These are phyloP conservation scores for Ficedula albicollis DNA, from an alignment of 2,797 vertebrate genomes.

Conservation along the genomic window DNA sequence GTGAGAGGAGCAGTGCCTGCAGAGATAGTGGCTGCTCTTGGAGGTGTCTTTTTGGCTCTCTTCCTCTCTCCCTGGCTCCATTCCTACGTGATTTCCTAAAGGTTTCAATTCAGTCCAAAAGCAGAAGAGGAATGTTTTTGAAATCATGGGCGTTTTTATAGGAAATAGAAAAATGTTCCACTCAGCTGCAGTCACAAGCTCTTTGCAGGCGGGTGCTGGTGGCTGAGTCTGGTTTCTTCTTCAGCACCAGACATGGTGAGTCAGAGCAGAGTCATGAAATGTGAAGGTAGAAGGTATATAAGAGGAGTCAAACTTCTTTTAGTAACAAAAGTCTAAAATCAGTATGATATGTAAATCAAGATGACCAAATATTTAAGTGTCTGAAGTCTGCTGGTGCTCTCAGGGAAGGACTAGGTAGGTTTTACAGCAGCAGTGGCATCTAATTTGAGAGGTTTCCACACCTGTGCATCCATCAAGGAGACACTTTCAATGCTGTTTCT, in stretches of 20 bases:
- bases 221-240: not conserved
- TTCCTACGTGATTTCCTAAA: not conserved
- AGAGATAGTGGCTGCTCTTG: not conserved
- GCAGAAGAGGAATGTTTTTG: not conserved
- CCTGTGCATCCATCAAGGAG: not conserved
- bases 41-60: not conserved
- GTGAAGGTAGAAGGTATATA: not conserved
- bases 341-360: not conserved
- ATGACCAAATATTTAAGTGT: not conserved
- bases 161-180: not conserved
- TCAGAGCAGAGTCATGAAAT: not conserved
- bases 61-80: not conserved
- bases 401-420: not conserved
- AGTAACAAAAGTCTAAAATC: not conserved
- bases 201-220: not conserved
- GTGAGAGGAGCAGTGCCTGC: fast-evolving
- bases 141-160: not conserved
- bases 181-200: not conserved
- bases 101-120: not conserved
- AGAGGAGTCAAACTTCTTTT: not conserved
- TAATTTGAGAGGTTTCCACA: not conserved
- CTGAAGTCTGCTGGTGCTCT: not conserved
- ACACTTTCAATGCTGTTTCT: not conserved
- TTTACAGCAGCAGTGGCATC: not conserved
- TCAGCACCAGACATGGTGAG: not conserved